Conservation (phyloP, 2,113 vertebrate species). For the Piliocolobus tephrosceles region DNA sequence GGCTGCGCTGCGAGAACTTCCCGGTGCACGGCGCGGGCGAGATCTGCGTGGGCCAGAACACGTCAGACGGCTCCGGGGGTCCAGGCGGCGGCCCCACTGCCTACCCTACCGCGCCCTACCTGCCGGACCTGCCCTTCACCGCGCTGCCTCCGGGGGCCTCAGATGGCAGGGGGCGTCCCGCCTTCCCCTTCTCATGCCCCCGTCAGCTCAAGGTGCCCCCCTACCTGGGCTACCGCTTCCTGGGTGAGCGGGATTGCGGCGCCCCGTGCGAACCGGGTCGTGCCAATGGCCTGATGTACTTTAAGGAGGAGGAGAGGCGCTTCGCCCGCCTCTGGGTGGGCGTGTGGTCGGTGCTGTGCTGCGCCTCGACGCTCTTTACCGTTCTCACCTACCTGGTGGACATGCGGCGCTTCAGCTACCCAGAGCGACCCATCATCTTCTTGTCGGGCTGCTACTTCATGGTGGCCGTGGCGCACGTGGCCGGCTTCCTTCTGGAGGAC, state of each 20-base stretch:
- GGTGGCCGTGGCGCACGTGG: slow-evolving; percentile 92
- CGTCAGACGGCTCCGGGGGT: slow-evolving; percentile 82
- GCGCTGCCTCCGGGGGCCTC: slow-evolving; percentile 66
- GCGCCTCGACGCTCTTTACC: slow-evolving; percentile 93
- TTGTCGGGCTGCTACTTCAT: slow-evolving; percentile 96
- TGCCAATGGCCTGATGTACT: slow-evolving; percentile 93
- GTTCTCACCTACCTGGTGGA: slow-evolving; percentile 94
- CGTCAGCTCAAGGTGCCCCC: slow-evolving; percentile 92
- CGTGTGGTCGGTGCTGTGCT: slow-evolving; percentile 91
- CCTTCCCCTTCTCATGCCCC: slow-evolving; percentile 90
- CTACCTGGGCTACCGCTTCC: slow-evolving; percentile 92
- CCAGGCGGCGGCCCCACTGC: slow-evolving; percentile 79
- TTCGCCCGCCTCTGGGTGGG: slow-evolving; percentile 94
- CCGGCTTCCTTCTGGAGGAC: slow-evolving; percentile 92
- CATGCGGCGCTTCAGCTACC: slow-evolving; percentile 93
- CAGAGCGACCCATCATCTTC: slow-evolving; percentile 94
- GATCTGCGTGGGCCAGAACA: slow-evolving; percentile 94
- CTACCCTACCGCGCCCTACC: slow-evolving; percentile 81
- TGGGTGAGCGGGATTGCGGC: slow-evolving; percentile 93
- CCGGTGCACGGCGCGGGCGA: slow-evolving; percentile 89
- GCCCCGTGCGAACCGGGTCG: slow-evolving; percentile 92
- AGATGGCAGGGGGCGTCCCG: slow-evolving; percentile 49
- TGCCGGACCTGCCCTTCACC: slow-evolving; percentile 82
- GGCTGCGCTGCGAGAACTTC: slow-evolving; percentile 90
- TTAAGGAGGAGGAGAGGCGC: slow-evolving; percentile 91